These are phyloP conservation scores for Plagiodera versicolora DNA, from an alignment of 2,888 invertebrate genomes.

Conservation along the genomic window DNA sequence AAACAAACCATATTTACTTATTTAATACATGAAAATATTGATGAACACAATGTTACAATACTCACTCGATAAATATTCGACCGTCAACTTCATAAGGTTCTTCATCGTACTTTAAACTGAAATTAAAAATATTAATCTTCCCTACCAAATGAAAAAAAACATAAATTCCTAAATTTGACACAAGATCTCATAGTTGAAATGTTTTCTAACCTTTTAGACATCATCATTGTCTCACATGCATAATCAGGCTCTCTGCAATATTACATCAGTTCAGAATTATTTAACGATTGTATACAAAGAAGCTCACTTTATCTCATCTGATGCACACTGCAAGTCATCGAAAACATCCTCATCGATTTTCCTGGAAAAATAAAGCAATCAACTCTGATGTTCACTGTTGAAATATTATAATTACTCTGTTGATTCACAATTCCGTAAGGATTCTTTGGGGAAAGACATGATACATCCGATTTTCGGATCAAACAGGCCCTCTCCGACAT, in stretches of 20 bases:
- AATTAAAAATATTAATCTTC: background rate
- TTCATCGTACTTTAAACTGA: background rate
- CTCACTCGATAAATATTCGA: background rate
- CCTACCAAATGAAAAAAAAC: no score
- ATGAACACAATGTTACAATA: background rate
- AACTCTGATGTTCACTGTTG: no score
- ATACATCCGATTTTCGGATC: constrained; percentile 7
- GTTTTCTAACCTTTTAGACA: background rate
- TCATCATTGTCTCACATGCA: background rate
- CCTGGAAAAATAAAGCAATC: no score
- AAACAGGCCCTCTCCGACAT: constrained; percentile 22
- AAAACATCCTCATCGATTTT: no score
- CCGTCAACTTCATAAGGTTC: background rate
- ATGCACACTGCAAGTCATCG: no score
- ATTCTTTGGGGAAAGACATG: background rate
- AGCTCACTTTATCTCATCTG: no score
- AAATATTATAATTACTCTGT: constrained; percentile 1
- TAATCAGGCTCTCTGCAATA: no score
- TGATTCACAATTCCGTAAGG: background rate
- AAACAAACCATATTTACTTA: no score
- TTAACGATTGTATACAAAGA: no score
- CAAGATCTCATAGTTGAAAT: background rate
- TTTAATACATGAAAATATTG: no score
- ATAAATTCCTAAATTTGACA: no score
- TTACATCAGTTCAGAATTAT: background rate